A percentile compares a stretch with the other conserved stretches of the same genome.
Evolutionary conservation across 1,140 invertebrate genomes (phyloP).

Genomic region (Macrotrachela quadricornifera): DNA sequence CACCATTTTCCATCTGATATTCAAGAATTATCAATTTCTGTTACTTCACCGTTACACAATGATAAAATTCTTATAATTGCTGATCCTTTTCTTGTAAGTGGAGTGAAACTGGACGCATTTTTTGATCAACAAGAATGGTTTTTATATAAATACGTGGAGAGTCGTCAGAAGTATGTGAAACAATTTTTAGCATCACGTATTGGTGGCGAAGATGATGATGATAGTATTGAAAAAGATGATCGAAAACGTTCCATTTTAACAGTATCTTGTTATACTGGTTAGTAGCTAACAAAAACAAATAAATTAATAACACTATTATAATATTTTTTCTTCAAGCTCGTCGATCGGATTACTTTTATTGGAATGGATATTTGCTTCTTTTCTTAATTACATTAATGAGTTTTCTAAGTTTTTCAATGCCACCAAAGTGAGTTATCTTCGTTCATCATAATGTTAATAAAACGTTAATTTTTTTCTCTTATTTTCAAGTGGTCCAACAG

Average conservation of each 20-base stretch:
- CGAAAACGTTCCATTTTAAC: too few species aligned
- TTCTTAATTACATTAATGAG: not conserved
- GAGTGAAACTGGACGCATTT: not conserved
- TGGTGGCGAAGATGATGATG: not conserved
- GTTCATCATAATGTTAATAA: too few species aligned
- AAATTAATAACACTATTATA: too few species aligned
- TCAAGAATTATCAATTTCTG: too few species aligned
- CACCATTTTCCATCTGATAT: too few species aligned
- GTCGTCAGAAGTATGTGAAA: not conserved
- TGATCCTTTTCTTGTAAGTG: too few species aligned
- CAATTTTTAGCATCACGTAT: not conserved
- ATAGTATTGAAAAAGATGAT: not conserved
- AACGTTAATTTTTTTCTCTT: not conserved
- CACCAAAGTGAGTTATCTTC: too few species aligned
- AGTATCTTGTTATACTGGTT: too few species aligned
- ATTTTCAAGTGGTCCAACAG: too few species aligned
- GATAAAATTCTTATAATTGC: too few species aligned
- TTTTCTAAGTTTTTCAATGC: not conserved
- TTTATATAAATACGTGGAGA: constrained; percentile 1
- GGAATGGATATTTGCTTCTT: constrained; percentile 2
- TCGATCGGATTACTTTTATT: not conserved
- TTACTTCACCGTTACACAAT: not conserved
- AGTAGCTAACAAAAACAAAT: too few species aligned
- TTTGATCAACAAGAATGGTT: constrained; percentile 5
- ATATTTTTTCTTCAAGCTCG: not conserved